Base-by-base conservation (phyloP, 64 coral and sea anemone species). In the Porites lutea region DNA sequence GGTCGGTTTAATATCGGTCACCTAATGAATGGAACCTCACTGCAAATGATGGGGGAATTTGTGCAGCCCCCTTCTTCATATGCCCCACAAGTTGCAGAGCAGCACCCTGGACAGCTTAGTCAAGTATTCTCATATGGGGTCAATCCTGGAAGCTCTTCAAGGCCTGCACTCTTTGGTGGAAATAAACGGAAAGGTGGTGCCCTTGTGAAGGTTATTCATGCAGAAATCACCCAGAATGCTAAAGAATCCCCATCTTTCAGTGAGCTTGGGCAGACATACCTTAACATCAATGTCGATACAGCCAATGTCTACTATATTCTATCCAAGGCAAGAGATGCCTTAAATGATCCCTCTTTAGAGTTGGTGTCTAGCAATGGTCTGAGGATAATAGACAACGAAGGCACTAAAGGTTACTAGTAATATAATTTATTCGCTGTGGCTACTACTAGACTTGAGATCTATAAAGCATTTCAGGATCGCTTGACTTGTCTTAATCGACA, bases 21-120 rank as follows among this genome's bases (percentile, higher is more conserved):
- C 27, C 19, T 90, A 14, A 52, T 48, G 0, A 69, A 60, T 81
- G 74, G 74, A 8, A 48, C 59, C 9, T 72, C 73, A 11, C 78
- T 95, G 18, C 67, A 87, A 72, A 88, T 95, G 5, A 90, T 90
- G 93, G 93, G 93, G 49, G 88, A 95, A 71, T 5, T 76, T 48
- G 64, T 57, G 68, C 15, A 15, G 18, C 16, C 16, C 65, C n/a
- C n/a, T n/a, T 18, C 47, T 45, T 52, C 53, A 55, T 8, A 55
- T 11, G 11, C 11, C 53, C 53, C 53, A 76, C 71, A 88, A 65
- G 66, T 75, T 50, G 66, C 78, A 63, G 64, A 89, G 37, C 54
- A 74, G 3, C 18, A 27, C 52, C 59, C 45, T 19, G 78, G 79
- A 13, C 78, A 83, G 70, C 23, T 64, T 55, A 89, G 70, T 58